phyloP scores from a whole-genome alignment of 2,797 vertebrate species.

The Pseudochirops corinnae region DNA sequence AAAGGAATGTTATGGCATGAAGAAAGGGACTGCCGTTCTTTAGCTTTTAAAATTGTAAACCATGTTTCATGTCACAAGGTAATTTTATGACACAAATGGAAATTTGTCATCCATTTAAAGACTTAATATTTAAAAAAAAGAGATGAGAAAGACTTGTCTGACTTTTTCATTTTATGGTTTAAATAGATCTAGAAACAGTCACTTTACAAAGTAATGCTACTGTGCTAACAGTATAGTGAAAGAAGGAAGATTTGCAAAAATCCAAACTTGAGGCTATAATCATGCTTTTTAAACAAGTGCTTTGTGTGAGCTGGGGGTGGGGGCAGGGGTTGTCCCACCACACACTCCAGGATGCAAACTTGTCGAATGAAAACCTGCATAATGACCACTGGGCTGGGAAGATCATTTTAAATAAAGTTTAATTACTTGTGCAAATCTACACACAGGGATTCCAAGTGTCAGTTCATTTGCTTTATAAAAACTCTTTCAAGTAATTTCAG shows the following conservation, averaged over 20 bases:
- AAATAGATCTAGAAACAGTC: constrained; percentile 11
- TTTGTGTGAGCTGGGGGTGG: constrained; percentile 44
- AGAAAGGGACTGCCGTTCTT: neutral
- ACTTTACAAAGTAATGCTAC: neutral
- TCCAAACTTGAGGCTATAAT: neutral
- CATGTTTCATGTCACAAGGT: constrained; percentile 10
- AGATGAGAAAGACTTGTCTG: neutral
- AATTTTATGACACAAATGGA: neutral
- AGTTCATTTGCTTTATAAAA: constrained; percentile 76
- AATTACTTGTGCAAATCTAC: constrained; percentile 75
- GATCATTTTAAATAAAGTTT: constrained; percentile 74
- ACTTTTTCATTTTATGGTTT: neutral
- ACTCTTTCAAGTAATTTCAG: constrained; percentile 83
- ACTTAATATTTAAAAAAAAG: constrained; percentile 38
- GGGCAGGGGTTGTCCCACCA: neutral
- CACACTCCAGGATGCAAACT: neutral
- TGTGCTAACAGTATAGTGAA: neutral
- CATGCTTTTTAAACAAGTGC: constrained; percentile 24
- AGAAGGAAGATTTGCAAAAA: constrained; percentile 6
- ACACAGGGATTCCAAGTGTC: constrained; percentile 64
- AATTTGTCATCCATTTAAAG: neutral
- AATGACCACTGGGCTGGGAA: constrained; percentile 42
- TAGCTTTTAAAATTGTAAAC: constrained; percentile 1
- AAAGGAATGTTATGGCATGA: neutral
- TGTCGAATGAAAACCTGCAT: constrained; percentile 14